Percentiles rank a stretch among this genome's conserved stretches.
These are phyloP conservation scores for Talpa occidentalis DNA, from an alignment of 2,113 vertebrate species.

Conservation along the genomic window DNA sequence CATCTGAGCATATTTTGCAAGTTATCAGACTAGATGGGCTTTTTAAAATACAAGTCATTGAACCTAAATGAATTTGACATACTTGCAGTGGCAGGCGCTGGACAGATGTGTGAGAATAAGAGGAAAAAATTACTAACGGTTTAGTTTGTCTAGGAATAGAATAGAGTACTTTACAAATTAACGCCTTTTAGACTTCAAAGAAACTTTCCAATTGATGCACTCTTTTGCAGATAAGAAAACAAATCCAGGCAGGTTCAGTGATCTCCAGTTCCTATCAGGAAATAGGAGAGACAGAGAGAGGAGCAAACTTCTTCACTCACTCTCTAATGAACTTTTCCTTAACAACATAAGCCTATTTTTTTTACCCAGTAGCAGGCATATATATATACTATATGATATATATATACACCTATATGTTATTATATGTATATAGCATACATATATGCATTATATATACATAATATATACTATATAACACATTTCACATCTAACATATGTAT, in stretches of 20 bases:
- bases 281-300: not conserved
- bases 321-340: not conserved
- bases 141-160: conserved; percentile 1
- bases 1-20: not conserved
- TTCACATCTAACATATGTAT: too few species aligned
- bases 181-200: not conserved
- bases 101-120: not conserved
- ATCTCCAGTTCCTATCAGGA: not conserved
- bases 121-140: not conserved
- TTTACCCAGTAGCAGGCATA: not conserved
- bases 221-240: not conserved
- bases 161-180: not conserved
- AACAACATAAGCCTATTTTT: not conserved
- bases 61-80: not conserved
- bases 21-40: not conserved
- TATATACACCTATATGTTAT: too few species aligned
- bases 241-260: not conserved
- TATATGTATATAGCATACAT: too few species aligned
- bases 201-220: not conserved
- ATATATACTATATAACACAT: too few species aligned
- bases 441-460: too few species aligned
- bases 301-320: not conserved
- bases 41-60: not conserved
- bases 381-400: too few species aligned
- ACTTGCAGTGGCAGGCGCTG: not conserved